These are phyloP conservation scores for Drosophila picticornis DNA, from an alignment of 2,888 invertebrate species.

Conservation along the genomic window DNA sequence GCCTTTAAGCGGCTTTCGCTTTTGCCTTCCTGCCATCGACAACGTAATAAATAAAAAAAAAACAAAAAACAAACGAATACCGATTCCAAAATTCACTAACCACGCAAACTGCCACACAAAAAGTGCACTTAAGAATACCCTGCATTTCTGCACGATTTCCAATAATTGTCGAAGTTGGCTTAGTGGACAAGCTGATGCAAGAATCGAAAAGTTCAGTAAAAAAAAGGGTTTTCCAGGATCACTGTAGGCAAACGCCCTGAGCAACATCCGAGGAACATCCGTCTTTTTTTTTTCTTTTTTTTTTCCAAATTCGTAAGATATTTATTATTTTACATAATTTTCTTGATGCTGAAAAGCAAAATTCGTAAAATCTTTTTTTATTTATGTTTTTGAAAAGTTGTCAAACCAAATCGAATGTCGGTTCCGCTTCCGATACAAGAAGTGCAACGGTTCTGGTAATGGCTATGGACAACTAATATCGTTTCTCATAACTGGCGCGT, in stretches of 20 bases:
- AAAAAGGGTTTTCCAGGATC: not conserved
- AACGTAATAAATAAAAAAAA: slow-evolving; percentile 20
- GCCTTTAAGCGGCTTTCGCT: slow-evolving; percentile 70
- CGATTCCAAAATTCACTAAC: not conserved
- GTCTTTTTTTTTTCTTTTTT: not conserved
- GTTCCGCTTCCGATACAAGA: not conserved
- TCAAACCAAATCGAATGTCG: not conserved
- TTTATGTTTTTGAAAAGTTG: not conserved
- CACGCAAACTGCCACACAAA: not conserved
- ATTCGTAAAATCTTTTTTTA: not conserved
- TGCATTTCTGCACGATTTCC: not conserved
- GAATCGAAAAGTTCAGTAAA: too few species aligned
- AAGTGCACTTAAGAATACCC: not conserved
- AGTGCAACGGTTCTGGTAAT: not conserved
- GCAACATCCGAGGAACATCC: not conserved
- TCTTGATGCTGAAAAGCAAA: not conserved
- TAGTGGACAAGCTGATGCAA: too few species aligned
- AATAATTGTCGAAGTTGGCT: not conserved
- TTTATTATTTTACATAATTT: not conserved
- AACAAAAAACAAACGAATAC: slow-evolving; percentile 6
- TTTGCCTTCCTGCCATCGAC: slow-evolving; percentile 56
- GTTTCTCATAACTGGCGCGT: not conserved
- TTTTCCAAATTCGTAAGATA: not conserved
- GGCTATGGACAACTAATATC: not conserved
- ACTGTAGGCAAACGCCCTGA: not conserved